Base-by-base conservation (phyloP, 2,797 vertebrate genomes). In the Falco concolor region DNA sequence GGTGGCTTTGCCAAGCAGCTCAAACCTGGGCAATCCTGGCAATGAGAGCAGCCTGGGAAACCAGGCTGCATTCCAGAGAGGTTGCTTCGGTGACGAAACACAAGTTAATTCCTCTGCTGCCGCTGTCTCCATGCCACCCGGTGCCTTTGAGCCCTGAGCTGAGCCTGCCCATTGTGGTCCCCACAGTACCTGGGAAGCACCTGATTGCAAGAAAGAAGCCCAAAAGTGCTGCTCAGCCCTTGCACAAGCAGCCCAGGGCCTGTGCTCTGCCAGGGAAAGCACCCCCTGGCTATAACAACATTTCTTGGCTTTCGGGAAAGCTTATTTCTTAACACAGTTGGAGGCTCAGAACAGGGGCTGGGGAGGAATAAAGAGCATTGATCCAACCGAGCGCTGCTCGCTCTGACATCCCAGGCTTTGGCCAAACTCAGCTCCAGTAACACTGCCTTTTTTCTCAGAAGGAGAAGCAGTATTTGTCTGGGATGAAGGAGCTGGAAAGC, bases 81-180 rank as follows among this genome's bases (percentile, higher is more conserved):
- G 19, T 50, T 5, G 19, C 22, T 45, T 47, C 3, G 0, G 9
- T 5, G 53, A 15, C 10, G 13, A 22, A 30, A 38, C 5, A 13
- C 21, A 19, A 45, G 7, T 27, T 24, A 21, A 32, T 32, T 28
- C 52, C 36, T 16, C 56, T 10, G 4, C 5, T 2, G 11, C 17
- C 4, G 0, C 38, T 38, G 11, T 32, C 53, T 34, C 42, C 17
- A 32, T 3, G 5, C 9, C 3, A 16, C 9, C 5, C 3, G 0
- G 22, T 5, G 17, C 40, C 54, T 61, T 42, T 1, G 0, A 34
- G 23, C 22, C 23, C 87, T 2, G 1, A n/a, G n/a, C 61, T 21
- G 68, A 13, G 25, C 12, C 50, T 47, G 12, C 9, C 28, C 36
- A 13, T 73, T 12, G 0, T 2, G 5, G 32, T 25, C 47, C 74